A percentile compares a stretch with the other conserved stretches of the same genome.
Evolutionary conservation across 1,140 invertebrate genomes (phyloP).

Genomic region (Conus betulinus): DNA sequence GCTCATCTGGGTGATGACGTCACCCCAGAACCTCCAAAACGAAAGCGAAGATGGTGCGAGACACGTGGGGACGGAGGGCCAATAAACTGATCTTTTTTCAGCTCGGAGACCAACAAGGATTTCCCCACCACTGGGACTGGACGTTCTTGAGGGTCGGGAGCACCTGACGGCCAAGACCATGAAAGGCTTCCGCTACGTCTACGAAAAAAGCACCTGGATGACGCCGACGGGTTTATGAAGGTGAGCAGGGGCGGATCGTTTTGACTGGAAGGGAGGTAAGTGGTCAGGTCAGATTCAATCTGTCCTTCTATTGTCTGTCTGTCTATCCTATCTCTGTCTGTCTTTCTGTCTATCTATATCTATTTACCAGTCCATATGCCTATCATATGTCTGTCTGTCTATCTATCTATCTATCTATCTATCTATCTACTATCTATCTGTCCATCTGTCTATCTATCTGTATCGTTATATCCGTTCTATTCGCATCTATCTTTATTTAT

Average conservation of each 20-base stretch:
- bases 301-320: too few species aligned
- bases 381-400: too few species aligned
- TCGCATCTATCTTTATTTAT: too few species aligned
- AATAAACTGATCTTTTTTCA: conserved; percentile 79
- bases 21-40: conserved; percentile 90
- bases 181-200: conserved; percentile 85
- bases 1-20: conserved; percentile 96
- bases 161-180: conserved; percentile 63
- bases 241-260: conserved; percentile 59
- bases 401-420: too few species aligned
- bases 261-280: too few species aligned
- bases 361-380: too few species aligned
- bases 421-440: too few species aligned
- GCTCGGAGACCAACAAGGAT: conserved; percentile 57
- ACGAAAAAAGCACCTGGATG: conserved; percentile 71
- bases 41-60: conserved; percentile 93
- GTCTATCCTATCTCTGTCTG: too few species aligned
- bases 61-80: conserved; percentile 95
- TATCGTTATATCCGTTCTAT: too few species aligned
- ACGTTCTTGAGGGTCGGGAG: conserved; percentile 62
- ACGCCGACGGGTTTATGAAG: conserved; percentile 73
- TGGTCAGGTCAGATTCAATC: too few species aligned
- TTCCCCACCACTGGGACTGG: conserved; percentile 68
- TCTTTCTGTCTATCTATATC: too few species aligned
- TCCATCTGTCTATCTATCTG: too few species aligned